Evolutionary conservation across 1,140 invertebrate species (phyloP), one percentile per base, ranked within the genome.

Genomic region (Sesamia nonagrioides): DNA sequence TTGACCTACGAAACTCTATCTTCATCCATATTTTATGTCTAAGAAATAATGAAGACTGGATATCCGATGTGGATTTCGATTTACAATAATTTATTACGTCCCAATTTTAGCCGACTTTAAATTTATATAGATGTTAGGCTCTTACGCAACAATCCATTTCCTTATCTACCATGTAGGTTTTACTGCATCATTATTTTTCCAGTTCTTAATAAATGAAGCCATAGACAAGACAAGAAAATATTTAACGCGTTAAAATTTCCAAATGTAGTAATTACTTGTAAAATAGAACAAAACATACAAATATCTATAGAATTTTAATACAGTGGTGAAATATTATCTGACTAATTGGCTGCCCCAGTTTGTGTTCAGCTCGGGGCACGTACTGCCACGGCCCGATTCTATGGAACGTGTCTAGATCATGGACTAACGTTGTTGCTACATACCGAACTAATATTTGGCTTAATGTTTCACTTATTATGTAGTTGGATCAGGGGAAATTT

Each of bases 261-360:
- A 27, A 27, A 1, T 27, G 1, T 27, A 3, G 27, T 50, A 50
- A 50, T 50, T 50, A 15, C 45, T 50, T 56, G 5, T 56, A 27
- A 56, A 56, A 56, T 56, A 5, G 54, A 56, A 56, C 27, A 56
- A 56, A 56, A 56, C 21, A 33, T 18, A 63, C 15, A 63, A 63
- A 35, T 40, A 72, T 54, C 50, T 37, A 72, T 13, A 80, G 9
- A 77, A 50, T 61, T 78, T 52, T 52, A 80, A 78, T 60, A 72
- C 6, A 77, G 69, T 73, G 78, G 45, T 77, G 75, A 77, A 79
- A 82, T 74, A 78, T 68, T 74, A 78, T 77, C 80, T 68, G 75
- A 72, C 80, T 87, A 87, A 89, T 88, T 85, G 88, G 77, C 73
- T 86, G 86, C 78, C 86, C 88, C 80, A 90, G 86, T 89, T 90